These are phyloP conservation scores for Cavia aperea DNA, from an alignment of 2,113 vertebrate genomes.

Conservation along the genomic window DNA sequence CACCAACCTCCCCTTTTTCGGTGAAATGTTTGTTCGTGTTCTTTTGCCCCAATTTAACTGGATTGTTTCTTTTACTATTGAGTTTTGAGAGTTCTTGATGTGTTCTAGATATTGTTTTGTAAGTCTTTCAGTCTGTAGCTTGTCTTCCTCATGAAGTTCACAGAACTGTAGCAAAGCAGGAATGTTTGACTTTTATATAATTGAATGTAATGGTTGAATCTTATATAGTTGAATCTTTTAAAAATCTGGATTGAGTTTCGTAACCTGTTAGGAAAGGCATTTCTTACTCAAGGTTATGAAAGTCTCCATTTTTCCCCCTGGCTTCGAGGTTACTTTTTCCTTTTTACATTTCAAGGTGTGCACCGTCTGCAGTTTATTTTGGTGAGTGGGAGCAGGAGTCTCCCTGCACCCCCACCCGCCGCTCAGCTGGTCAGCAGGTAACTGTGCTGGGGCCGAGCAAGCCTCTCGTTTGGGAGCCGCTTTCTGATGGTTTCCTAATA, in stretches of 20 bases:
- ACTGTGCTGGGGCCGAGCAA: not conserved
- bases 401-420: not conserved
- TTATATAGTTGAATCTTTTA: not conserved
- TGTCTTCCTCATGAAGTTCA: not conserved
- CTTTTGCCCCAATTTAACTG: not conserved
- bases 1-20: not conserved
- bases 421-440: not conserved
- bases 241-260: not conserved
- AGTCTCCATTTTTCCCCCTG: not conserved
- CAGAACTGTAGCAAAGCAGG: not conserved
- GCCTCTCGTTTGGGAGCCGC: not conserved
- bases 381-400: not conserved
- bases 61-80: not conserved
- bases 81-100: not conserved
- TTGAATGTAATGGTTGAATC: not conserved
- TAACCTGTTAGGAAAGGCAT: not conserved
- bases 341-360: not conserved
- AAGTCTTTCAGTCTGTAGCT: not conserved
- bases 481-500: not conserved
- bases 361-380: conserved; percentile 6
- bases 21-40: not conserved
- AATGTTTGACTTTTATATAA: conserved; percentile 8
- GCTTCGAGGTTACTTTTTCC: not conserved
- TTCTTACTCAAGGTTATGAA: not conserved
- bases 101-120: not conserved